Conservation (phyloP, 1,140 invertebrate genomes). For the Danaus melanippus region DNA sequence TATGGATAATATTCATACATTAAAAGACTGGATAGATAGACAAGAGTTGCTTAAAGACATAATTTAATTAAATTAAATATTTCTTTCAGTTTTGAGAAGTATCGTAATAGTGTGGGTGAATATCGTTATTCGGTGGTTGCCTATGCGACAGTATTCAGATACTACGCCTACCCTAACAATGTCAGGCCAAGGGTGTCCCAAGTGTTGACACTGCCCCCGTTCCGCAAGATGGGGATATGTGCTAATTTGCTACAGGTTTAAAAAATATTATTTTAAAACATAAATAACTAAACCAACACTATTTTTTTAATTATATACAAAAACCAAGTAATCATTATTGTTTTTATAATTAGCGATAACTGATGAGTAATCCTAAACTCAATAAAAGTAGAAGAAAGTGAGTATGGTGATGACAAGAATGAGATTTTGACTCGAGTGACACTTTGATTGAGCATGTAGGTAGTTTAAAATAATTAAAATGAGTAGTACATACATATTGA, state of each 20-base stretch:
- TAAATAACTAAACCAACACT: not conserved
- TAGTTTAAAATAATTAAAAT: no score
- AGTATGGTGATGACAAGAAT: no score
- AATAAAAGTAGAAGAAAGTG: no score
- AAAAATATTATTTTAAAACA: not conserved
- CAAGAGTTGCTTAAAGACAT: no score
- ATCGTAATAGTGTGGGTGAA: slow-evolving; percentile 74
- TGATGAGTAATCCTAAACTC: no score
- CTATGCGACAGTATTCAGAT: slow-evolving; percentile 94
- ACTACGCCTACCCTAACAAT: slow-evolving; percentile 93
- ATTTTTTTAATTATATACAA: not conserved
- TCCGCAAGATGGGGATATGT: slow-evolving; percentile 88
- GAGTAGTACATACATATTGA: no score
- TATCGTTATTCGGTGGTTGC: slow-evolving; percentile 84
- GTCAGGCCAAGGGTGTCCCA: slow-evolving; percentile 92
- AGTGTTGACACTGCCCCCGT: slow-evolving; percentile 91
- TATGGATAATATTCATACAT: no score
- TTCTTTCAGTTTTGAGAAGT: slow-evolving; percentile 86
- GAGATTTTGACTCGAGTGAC: no score
- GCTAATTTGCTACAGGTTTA: slow-evolving; percentile 74
- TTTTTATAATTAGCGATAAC: no score
- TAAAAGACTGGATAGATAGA: no score
- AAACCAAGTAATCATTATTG: no score
- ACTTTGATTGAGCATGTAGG: no score
- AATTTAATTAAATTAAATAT: slow-evolving; percentile 8